Percentiles rank a stretch among this genome's conserved stretches.
phyloP scores from a whole-genome alignment of 2,113 vertebrate genomes.

The Hyaena hyaena region DNA sequence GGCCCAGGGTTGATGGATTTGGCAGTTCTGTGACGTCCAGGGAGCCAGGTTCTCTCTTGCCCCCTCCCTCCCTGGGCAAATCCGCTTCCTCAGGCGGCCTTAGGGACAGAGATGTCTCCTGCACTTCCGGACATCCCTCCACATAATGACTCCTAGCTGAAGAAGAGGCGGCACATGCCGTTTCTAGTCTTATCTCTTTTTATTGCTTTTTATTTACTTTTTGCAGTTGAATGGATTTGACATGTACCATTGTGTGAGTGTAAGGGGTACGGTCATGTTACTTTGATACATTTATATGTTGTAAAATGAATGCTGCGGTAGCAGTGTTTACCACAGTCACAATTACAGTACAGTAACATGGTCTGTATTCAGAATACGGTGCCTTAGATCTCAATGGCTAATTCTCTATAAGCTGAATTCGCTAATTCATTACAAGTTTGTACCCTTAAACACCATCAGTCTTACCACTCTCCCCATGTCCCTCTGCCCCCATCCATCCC shows the following conservation, averaged over 20 bases:
- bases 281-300: background rate
- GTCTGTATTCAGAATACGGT: background rate
- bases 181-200: background rate
- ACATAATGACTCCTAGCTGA: accelerated
- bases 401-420: background rate
- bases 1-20: background rate
- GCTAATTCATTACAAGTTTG: background rate
- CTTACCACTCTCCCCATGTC: background rate
- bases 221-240: background rate
- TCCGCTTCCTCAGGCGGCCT: background rate
- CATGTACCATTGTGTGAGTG: background rate
- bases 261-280: background rate
- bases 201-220: background rate
- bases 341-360: background rate
- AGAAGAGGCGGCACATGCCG: accelerated
- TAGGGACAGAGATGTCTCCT: no score
- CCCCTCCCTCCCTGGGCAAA: background rate
- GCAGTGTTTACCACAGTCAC: background rate
- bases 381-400: background rate
- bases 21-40: background rate
- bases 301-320: background rate
- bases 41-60: background rate
- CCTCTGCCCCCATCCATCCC: background rate
- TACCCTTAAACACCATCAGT: background rate
- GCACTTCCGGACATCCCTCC: accelerated